A percentile compares a stretch with the other conserved stretches of the same genome.
Evolutionary conservation across 2,113 vertebrate genomes (phyloP).

Genomic region (Alligator sinensis): DNA sequence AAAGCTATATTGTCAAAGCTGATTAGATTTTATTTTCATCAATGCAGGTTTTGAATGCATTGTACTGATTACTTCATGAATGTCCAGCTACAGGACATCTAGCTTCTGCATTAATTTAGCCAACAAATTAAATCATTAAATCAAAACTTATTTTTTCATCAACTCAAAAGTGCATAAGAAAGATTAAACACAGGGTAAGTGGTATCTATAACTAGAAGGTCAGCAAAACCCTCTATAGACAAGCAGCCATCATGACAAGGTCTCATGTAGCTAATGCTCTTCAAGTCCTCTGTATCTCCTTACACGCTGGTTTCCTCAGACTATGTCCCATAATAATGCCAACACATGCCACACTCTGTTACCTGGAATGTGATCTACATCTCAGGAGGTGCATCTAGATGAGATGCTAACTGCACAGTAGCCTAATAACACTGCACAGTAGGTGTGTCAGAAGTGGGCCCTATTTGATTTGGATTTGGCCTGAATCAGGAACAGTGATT

Average conservation of each 20-base stretch:
- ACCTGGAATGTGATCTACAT: no score
- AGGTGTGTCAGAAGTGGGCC: no score
- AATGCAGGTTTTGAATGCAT: neutral
- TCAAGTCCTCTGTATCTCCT: neutral
- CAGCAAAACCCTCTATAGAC: neutral
- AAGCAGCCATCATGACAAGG: neutral
- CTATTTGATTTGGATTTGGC: no score
- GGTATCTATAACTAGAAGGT: neutral
- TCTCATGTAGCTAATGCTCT: neutral
- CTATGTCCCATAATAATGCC: no score
- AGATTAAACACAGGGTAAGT: neutral
- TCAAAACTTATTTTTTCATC: neutral
- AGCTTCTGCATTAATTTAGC: neutral
- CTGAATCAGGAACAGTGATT: no score
- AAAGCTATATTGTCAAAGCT: neutral
- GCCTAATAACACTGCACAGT: no score
- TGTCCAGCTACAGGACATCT: neutral
- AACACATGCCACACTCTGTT: no score
- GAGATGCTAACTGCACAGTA: no score
- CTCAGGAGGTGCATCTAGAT: no score
- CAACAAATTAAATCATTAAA: neutral
- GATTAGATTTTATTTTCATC: conserved; percentile 10
- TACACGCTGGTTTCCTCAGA: neutral
- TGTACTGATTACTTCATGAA: neutral
- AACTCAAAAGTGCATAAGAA: neutral